Conservation (phyloP, 2,888 invertebrate genomes). For the Synanthedon andrenaeformis region DNA sequence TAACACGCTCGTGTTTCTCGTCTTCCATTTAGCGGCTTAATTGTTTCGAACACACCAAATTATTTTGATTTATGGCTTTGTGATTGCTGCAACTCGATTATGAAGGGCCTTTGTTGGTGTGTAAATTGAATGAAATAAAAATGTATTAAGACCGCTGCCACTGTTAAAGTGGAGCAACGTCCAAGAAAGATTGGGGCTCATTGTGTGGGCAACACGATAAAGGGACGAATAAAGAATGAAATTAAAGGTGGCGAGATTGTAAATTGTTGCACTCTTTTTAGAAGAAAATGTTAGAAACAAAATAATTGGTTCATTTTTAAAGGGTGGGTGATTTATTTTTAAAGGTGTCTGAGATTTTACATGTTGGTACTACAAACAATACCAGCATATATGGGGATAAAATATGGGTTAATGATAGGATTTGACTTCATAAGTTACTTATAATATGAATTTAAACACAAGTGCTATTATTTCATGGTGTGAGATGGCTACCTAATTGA, state of each 20-base stretch:
- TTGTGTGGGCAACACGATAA: slow-evolving; percentile 20
- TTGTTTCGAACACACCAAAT: slow-evolving; percentile 57
- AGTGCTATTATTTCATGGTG: no score
- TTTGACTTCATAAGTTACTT: no score
- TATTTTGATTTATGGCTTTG: slow-evolving; percentile 68
- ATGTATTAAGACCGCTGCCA: slow-evolving; percentile 45
- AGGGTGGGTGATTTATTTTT: no score
- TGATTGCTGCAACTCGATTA: slow-evolving; percentile 67
- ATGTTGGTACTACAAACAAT: no score
- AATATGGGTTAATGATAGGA: no score
- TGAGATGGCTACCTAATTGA: no score
- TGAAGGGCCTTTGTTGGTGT: slow-evolving; percentile 42
- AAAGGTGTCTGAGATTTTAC: no score
- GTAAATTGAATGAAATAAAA: slow-evolving; percentile 63
- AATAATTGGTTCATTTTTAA: no score
- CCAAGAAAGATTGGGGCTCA: slow-evolving; percentile 18
- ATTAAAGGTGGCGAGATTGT: slow-evolving; percentile 5
- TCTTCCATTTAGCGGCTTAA: slow-evolving; percentile 46
- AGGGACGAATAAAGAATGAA: slow-evolving; percentile 10
- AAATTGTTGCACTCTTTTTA: no score
- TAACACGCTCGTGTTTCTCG: slow-evolving; percentile 21
- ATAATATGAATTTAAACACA: no score
- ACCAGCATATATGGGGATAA: no score
- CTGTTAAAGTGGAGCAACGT: slow-evolving; percentile 22
- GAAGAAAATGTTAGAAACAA: no score